phyloP scores from a whole-genome alignment of 2,113 vertebrate genomes.

The Bos indicus region DNA sequence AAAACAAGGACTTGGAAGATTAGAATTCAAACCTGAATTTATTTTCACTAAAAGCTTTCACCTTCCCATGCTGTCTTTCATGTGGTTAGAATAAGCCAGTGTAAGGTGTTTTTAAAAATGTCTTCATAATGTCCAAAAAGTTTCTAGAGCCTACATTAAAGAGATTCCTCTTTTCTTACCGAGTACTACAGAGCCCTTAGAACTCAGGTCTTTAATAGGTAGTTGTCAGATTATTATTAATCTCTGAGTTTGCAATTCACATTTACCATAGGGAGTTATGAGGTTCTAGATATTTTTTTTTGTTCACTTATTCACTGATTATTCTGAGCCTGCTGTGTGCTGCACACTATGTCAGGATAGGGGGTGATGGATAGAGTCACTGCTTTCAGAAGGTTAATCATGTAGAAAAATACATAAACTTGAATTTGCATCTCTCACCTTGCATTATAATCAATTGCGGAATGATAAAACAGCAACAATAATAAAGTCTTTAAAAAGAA shows the following conservation, averaged over 20 bases:
- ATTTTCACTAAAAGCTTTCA: not conserved
- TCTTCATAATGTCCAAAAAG: not conserved
- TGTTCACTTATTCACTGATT: not conserved
- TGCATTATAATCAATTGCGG: not conserved
- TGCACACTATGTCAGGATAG: not conserved
- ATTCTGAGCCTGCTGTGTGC: not conserved
- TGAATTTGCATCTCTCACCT: not conserved
- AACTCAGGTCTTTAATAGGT: not conserved
- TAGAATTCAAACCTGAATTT: not conserved
- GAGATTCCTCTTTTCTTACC: not conserved
- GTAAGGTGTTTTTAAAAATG: not conserved
- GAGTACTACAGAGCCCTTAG: not conserved
- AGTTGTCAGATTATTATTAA: not conserved
- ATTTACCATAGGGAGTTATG: not conserved
- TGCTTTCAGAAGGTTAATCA: not conserved
- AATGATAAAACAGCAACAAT: not conserved
- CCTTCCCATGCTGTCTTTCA: not conserved
- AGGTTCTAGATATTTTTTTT: not conserved
- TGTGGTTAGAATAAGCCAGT: not conserved
- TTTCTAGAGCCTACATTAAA: not conserved
- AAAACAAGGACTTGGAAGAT: not conserved
- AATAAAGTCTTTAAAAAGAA: not conserved
- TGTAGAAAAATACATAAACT: not conserved
- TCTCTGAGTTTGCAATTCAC: not conserved
- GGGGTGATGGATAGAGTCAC: fast-evolving